Base-by-base conservation (phyloP, 2,888 invertebrate genomes). In the Ophion ventricosus region DNA sequence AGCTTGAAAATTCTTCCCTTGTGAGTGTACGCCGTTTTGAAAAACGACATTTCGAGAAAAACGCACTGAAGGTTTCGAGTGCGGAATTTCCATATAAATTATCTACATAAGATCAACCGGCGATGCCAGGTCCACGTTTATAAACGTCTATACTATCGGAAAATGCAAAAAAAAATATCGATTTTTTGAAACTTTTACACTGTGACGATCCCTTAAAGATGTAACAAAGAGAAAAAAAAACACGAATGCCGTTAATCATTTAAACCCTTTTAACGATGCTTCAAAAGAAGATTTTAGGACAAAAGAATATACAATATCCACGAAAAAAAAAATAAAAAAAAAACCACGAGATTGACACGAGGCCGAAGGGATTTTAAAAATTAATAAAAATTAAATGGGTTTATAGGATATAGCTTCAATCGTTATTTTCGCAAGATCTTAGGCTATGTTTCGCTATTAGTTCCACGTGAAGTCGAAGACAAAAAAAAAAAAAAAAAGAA, bases 261-360 rank as follows among this genome's bases (percentile, higher is more conserved):
- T 85, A 64, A 85, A 80, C 86, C 86, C 86, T 86, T 85, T 83
- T 80, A 86, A 87, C 63, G 81, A 87, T 85, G 89, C 88, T 90
- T 89, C 87, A 87, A 88, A 87, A 73, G 69, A 80, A 67, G 66
- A 86, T 73, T 75, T 84, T 89, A 86, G 87, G 54, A 64, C 26
- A 64, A 54, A 70, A 81, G 79, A 67, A 76, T 83, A 70, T 70
- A 7, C 11, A 54, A 56, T 59, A 64, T 26, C 29, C 59, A 26
- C 0, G 49, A 67, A 35, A 69, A 80, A 26, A 67, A 29, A 29
- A 40, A 26, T 11, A n/a, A 25, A 79, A 72, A 29, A 75, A 67
- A 11, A 57, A 35, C 59, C 49, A 49, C 17, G 49, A 49, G 49
- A 49, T 49, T 49, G 49, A 49, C 49, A 49, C 49, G 49, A 49